Conservation (phyloP, 2,797 vertebrate genomes). For the Trachops cirrhosus region DNA sequence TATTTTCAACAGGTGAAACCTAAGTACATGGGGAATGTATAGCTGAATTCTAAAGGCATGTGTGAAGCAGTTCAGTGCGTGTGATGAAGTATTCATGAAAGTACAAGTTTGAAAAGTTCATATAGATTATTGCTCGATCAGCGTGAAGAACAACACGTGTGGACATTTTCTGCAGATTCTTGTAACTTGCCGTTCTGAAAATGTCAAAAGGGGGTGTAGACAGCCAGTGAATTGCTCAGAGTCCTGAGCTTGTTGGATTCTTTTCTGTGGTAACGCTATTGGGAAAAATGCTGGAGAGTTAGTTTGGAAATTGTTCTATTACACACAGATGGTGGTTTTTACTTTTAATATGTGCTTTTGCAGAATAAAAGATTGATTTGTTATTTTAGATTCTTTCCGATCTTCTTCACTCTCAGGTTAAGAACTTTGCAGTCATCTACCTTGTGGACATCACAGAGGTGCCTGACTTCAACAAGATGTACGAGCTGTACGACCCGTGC, state of each 20-base stretch:
- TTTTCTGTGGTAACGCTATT: background rate
- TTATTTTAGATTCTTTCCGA: background rate
- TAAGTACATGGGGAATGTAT: too few species aligned
- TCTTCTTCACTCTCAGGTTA: slow-evolving; percentile 87
- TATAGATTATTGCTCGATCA: background rate
- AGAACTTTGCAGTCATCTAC: slow-evolving; percentile 99
- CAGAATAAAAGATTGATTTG: background rate
- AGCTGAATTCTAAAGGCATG: background rate
- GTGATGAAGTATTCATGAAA: background rate
- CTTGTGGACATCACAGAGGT: slow-evolving; percentile 99
- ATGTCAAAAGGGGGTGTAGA: background rate
- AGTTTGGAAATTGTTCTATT: background rate
- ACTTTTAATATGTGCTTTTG: background rate
- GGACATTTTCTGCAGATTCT: background rate
- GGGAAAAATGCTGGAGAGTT: background rate
- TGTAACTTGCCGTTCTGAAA: background rate
- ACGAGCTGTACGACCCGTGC: slow-evolving; percentile 97
- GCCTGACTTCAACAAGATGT: slow-evolving; percentile 99
- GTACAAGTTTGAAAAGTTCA: background rate
- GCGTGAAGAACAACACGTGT: background rate
- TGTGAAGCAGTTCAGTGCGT: background rate
- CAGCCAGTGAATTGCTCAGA: background rate
- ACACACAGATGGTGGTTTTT: background rate
- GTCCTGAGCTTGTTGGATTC: fast-evolving
- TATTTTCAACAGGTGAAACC: background rate